These are phyloP conservation scores for Diogma glabrata DNA, from an alignment of 2,888 invertebrate species.

Conservation along the genomic window DNA sequence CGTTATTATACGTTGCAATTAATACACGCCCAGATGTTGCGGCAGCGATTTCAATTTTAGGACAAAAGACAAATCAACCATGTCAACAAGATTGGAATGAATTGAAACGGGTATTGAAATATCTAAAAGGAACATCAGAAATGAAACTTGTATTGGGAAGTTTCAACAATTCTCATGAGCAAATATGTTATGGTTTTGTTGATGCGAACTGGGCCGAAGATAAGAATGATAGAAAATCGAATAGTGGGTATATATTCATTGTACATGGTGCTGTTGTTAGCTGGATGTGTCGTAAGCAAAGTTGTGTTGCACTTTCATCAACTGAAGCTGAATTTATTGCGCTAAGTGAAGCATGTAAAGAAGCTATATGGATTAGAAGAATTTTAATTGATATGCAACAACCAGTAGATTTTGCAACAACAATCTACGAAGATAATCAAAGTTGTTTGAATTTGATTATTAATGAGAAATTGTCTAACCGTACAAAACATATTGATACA, in stretches of 20 bases:
- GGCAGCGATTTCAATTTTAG: neutral
- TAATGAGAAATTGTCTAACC: neutral
- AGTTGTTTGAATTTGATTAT: neutral
- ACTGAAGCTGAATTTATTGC: no score
- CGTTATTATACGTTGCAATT: neutral
- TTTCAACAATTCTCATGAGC: neutral
- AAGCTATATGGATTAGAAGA: no score
- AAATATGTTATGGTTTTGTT: slow-evolving; percentile 14
- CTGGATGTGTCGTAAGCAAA: no score
- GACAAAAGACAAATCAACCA: neutral
- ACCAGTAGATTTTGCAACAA: neutral
- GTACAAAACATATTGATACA: neutral
- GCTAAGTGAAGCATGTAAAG: no score
- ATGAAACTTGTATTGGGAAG: no score
- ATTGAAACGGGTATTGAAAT: neutral
- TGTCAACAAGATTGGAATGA: neutral
- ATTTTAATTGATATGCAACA: neutral
- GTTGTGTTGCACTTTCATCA: no score
- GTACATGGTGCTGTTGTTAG: slow-evolving; percentile 16
- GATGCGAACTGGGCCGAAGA: slow-evolving; percentile 22
- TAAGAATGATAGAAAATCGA: slow-evolving; percentile 21
- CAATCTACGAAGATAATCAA: neutral
- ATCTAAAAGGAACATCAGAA: neutral
- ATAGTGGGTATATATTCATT: slow-evolving; percentile 21
- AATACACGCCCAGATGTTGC: neutral